These are phyloP conservation scores for Trichomycterus rosablanca DNA, from an alignment of 2,113 vertebrate genomes.

Conservation along the genomic window DNA sequence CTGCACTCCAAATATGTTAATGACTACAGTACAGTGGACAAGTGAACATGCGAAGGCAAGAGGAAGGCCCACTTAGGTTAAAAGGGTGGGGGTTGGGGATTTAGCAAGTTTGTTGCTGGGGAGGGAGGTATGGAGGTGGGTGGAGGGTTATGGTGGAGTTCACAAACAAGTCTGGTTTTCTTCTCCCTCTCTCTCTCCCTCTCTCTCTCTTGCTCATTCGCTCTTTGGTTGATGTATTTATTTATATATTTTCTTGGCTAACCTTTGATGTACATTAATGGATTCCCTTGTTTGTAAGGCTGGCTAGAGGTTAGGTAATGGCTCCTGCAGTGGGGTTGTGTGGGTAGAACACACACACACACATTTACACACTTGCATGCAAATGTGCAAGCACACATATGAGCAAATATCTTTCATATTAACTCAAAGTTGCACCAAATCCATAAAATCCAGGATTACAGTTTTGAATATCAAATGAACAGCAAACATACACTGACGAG, in stretches of 20 bases:
- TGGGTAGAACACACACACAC: conserved; percentile 37
- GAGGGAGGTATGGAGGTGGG: conserved; percentile 9
- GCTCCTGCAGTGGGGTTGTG: conserved; percentile 47
- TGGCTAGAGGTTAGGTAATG: conserved; percentile 53
- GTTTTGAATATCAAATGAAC: no score
- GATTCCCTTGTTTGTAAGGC: conserved; percentile 52
- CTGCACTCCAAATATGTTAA: conserved; percentile 84
- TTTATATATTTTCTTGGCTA: conserved; percentile 49
- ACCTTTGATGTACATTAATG: conserved; percentile 56
- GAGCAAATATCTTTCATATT: conserved; percentile 16
- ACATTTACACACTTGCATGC: conserved; percentile 7
- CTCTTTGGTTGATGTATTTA: conserved; percentile 44
- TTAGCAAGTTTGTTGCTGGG: conserved; percentile 38
- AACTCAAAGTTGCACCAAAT: conserved; percentile 7
- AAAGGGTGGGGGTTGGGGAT: conserved; percentile 59
- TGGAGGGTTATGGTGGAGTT: conserved; percentile 46
- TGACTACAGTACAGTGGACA: conserved; percentile 72
- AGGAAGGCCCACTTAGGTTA: conserved; percentile 69
- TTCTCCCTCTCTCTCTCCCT: background rate
- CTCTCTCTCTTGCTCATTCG: background rate
- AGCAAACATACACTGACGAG: no score
- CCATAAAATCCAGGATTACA: background rate
- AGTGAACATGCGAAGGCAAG: conserved; percentile 69
- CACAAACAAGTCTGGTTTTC: conserved; percentile 50
- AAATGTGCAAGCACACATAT: conserved; percentile 21